phyloP scores from a whole-genome alignment of 2,888 invertebrate genomes.

The Linyphia triangularis region DNA sequence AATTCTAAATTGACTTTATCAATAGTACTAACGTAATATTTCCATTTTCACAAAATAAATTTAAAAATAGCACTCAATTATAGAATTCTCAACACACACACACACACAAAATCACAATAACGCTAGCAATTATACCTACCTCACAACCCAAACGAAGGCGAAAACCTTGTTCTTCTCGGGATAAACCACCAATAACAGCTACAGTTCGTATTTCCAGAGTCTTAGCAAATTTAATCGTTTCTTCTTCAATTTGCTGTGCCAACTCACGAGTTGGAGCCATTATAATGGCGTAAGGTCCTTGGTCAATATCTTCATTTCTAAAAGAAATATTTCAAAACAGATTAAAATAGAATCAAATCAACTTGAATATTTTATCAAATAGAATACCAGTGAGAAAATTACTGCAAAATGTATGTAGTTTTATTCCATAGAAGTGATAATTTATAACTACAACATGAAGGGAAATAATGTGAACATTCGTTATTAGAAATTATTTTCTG shows the following conservation, averaged over 20 bases:
- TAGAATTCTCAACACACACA: no score
- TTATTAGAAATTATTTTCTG: no score
- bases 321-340: not conserved
- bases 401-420: not conserved
- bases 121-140: slow-evolving; percentile 81
- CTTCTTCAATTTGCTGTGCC: slow-evolving; percentile 99
- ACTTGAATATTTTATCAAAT: not conserved
- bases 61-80: no score
- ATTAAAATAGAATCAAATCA: not conserved
- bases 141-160: slow-evolving; percentile 97
- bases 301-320: slow-evolving; percentile 81
- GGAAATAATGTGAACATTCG: no score
- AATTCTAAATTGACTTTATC: no score
- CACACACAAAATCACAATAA: no score
- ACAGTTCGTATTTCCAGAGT: slow-evolving; percentile 95
- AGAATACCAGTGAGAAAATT: no score
- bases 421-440: no score
- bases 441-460: no score
- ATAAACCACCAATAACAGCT: slow-evolving; percentile 93
- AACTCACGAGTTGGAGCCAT: slow-evolving; percentile 99
- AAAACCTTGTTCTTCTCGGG: slow-evolving; percentile 99
- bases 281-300: slow-evolving; percentile 98
- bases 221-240: slow-evolving; percentile 97
- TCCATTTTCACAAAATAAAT: no score
- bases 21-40: no score